A percentile compares a stretch with the other conserved stretches of the same genome.
Conservation (phyloP, 2,888 invertebrate genomes). For the Stratiomys singularior region DNA sequence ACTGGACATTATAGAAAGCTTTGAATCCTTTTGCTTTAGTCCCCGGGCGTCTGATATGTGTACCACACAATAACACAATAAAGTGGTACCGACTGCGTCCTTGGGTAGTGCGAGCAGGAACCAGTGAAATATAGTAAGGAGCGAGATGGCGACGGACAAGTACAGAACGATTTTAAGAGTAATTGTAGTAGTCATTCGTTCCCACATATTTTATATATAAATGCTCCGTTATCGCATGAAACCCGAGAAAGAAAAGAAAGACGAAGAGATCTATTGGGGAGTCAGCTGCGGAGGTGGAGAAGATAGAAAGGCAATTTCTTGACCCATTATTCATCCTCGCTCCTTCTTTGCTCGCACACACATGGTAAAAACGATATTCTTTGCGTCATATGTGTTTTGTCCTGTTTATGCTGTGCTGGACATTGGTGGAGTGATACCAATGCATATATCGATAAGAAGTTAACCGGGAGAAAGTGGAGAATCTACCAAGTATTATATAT, state of each 20-base stretch:
- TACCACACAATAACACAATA: too few species aligned
- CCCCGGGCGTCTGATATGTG: neutral
- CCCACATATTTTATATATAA: constrained; percentile 44
- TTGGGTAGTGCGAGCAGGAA: neutral
- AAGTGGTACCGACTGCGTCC: too few species aligned
- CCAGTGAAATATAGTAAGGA: neutral
- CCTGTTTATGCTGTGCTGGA: constrained; percentile 22
- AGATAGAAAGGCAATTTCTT: constrained; percentile 35
- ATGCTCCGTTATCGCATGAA: constrained; percentile 35
- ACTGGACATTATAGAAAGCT: constrained; percentile 16
- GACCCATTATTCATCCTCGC: constrained; percentile 41
- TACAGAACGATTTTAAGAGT: constrained; percentile 30
- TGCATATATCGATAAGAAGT: constrained; percentile 38
- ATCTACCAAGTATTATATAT: constrained; percentile 9
- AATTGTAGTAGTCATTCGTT: constrained; percentile 43
- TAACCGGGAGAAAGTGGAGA: neutral
- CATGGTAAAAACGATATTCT: neutral
- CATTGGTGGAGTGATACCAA: constrained; percentile 25
- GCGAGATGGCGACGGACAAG: constrained; percentile 11
- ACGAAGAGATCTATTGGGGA: constrained; percentile 7
- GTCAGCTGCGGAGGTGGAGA: neutral
- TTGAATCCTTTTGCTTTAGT: constrained; percentile 23
- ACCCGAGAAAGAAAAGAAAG: constrained; percentile 6
- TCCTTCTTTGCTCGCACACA: neutral
- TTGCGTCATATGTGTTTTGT: constrained; percentile 37